Evolutionary conservation across 2,797 vertebrate genomes (phyloP), one percentile per base, ranked within the genome.

Genomic region (Momotus momota): DNA sequence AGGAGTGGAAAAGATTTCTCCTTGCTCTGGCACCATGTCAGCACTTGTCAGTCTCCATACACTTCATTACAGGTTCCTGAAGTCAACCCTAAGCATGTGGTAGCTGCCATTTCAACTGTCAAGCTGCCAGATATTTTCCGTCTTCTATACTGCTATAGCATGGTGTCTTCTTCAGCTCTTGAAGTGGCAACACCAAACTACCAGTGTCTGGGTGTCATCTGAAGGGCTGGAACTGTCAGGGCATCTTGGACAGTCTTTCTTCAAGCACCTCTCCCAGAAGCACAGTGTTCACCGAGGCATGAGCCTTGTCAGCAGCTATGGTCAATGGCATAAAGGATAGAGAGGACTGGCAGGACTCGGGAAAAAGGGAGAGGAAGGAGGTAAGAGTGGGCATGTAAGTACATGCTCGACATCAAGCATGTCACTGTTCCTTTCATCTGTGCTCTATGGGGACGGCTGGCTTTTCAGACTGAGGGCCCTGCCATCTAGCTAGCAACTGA

Each of bases 331-430:
- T 23, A 45, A 82, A 19, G 31, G 21, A 8, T 35, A 14, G 27
- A 35, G 46, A 49, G 33, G 60, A 35, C 25, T 40, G 22, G 31
- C 49, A 52, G 55, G 49, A 69, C 43, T 51, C 26, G 43, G 22
- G 13, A 49, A 45, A 33, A 46, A 55, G 74, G 40, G n/a, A 46
- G 52, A 74, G 40, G 69, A 74, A 55, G 52, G 41, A 65, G 17
- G 8, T 27, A 48, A 33, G 52, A 25, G 9, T 11, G 25, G 62
- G 11, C 48, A 18, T 1, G 5, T 26, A 27, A 10, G 0, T 26
- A 9, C 2, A 9, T 20, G 23, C 33, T 18, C 1, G 1, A 26
- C 0, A 1, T 43, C 6, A 16, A 40, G 77, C 17, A 16, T 11
- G 10, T 45, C 22, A 2, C 38, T n/a, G 48, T 54, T 62, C 49